Evolutionary conservation across 2,888 invertebrate species (phyloP).

Genomic region (Drosophila rellima): DNA sequence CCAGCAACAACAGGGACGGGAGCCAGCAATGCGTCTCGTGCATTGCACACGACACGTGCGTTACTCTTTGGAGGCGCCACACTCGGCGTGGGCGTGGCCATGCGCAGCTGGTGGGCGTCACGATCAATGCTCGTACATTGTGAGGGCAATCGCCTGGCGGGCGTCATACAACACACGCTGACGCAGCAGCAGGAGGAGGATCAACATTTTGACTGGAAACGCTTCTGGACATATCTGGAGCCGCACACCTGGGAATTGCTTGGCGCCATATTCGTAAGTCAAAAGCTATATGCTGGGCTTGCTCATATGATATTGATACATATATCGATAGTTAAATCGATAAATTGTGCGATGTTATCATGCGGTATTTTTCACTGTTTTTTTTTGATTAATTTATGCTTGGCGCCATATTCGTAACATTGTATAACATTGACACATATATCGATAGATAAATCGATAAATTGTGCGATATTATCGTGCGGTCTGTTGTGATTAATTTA

Average conservation of each 20-base stretch:
- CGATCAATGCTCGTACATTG: conserved; percentile 68
- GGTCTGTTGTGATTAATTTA: too few species aligned
- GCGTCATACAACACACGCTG: conserved; percentile 76
- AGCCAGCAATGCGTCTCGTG: conserved; percentile 27
- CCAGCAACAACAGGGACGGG: neutral
- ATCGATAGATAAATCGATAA: too few species aligned
- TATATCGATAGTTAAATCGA: too few species aligned
- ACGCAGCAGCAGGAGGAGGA: conserved; percentile 85
- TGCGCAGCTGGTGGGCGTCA: conserved; percentile 63
- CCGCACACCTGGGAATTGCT: conserved; percentile 92
- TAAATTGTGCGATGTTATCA: too few species aligned
- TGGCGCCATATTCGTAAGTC: conserved; percentile 90
- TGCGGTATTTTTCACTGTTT: too few species aligned
- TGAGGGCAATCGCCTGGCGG: conserved; percentile 82
- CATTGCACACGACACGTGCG: conserved; percentile 60
- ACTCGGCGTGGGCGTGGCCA: conserved; percentile 72
- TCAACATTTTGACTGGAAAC: conserved; percentile 91
- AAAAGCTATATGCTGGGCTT: too few species aligned
- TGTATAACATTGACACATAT: too few species aligned
- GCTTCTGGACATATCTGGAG: conserved; percentile 90
- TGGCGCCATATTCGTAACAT: too few species aligned
- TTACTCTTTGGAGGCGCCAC: conserved; percentile 78
- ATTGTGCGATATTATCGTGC: too few species aligned
- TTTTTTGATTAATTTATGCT: too few species aligned
- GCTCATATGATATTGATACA: too few species aligned